Conservation (phyloP, 2,888 invertebrate genomes). For the Lithophane socia region DNA sequence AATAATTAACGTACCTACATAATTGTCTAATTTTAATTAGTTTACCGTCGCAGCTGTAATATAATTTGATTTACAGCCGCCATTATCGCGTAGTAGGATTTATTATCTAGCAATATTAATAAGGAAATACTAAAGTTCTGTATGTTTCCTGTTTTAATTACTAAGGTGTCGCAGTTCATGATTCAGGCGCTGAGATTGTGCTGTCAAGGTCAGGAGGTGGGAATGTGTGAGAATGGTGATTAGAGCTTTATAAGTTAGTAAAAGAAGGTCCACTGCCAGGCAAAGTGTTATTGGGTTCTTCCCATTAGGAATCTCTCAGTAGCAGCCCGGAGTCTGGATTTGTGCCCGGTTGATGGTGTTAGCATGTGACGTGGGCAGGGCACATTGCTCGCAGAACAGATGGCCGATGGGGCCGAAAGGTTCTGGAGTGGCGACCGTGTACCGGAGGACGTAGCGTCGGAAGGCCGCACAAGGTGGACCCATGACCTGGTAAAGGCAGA, state of each 20-base stretch:
- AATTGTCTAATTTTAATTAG: slow-evolving; percentile 30
- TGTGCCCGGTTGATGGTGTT: too few relatives aligned
- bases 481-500: too few relatives aligned
- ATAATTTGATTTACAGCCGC: slow-evolving; percentile 37
- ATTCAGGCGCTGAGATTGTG: slow-evolving; percentile 29
- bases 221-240: not conserved
- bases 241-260: not conserved
- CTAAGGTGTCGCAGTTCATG: slow-evolving; percentile 24
- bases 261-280: not conserved
- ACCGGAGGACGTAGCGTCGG: too few relatives aligned
- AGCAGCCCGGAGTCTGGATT: too few relatives aligned
- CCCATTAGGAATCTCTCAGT: too few relatives aligned
- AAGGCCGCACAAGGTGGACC: too few relatives aligned
- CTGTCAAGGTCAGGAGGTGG: slow-evolving; percentile 31
- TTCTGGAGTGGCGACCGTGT: too few relatives aligned
- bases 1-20: not conserved
- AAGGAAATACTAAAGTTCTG: slow-evolving; percentile 46
- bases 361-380: too few relatives aligned
- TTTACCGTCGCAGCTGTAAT: slow-evolving; percentile 14
- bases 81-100: slow-evolving; percentile 35
- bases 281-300: too few relatives aligned
- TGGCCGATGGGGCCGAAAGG: too few relatives aligned
- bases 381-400: too few relatives aligned
- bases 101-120: slow-evolving; percentile 51
- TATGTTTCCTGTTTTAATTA: slow-evolving; percentile 54